A percentile compares a stretch with the other conserved stretches of the same genome.
Evolutionary conservation across 2,113 vertebrate genomes (phyloP).

Genomic region (Manacus vitellinus): DNA sequence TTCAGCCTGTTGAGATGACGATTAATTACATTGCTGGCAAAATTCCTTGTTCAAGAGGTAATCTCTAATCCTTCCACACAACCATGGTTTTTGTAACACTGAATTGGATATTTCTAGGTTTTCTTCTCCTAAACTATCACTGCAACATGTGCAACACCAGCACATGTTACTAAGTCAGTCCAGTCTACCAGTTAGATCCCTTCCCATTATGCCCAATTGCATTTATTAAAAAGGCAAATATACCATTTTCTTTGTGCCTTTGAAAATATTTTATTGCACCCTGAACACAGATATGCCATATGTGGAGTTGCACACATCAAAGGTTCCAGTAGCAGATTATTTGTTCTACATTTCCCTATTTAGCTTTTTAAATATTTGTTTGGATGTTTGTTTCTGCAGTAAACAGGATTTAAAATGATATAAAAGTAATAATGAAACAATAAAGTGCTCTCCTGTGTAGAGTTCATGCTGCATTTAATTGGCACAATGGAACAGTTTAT

Average conservation of each 20-base stretch:
- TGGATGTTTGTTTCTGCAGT: constrained; percentile 56
- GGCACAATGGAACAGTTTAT: constrained; percentile 41
- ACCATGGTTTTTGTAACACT: fast-evolving
- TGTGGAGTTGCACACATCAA: not conserved
- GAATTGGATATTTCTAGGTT: not conserved
- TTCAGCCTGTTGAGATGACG: not conserved
- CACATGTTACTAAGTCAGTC: not conserved
- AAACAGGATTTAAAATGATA: constrained; percentile 64
- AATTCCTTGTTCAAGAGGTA: not conserved
- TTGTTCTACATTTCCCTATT: constrained; percentile 6
- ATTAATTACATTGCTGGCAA: not conserved
- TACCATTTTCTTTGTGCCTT: not conserved
- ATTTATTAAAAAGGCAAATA: constrained; percentile 5
- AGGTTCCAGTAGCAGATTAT: constrained; percentile 6
- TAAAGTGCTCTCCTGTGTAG: constrained; percentile 51
- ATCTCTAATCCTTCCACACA: not conserved
- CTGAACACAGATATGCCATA: not conserved
- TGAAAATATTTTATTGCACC: constrained; percentile 5
- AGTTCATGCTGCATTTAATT: constrained; percentile 55
- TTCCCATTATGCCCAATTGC: not conserved
- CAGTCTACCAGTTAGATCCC: not conserved
- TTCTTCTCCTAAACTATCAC: not conserved
- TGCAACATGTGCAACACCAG: not conserved
- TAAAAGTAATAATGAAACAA: constrained; percentile 56
- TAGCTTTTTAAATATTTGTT: constrained; percentile 58